Evolutionary conservation across 2,888 invertebrate genomes (phyloP), one percentile per base, ranked within the genome.

Genomic region (Mycogona germanica): DNA sequence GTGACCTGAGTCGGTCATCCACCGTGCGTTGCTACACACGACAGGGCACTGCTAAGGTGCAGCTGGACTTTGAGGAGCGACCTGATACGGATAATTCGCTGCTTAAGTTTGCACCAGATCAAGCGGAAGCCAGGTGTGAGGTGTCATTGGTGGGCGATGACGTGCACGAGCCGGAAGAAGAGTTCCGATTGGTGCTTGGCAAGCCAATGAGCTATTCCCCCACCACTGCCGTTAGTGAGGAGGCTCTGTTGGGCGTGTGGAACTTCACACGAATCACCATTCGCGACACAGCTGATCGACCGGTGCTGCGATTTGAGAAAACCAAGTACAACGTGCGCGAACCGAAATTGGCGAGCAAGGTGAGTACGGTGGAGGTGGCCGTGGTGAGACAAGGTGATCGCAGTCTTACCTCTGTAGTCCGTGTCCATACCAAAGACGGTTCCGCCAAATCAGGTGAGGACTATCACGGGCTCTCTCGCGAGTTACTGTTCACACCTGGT

Each of bases 21-120:
- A 58, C 64, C 25, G 68, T 70, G 9, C 60, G 68, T 21, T 70
- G 70, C 59, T 70, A 65, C 62, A 70, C 69, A 0, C 60, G 67
- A 21, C 68, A 69, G 55, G 64, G 59, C 21, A 62, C 67, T 2
- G 69, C 69, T 2, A 54, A 57, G 26, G 67, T 65, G 1, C 59
- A 55, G 3, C 55, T 58, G 38, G 70, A 69, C 58, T 69, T 64
- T 51, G 57, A 59, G 7, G 70, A 69, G 46, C 58, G 68, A 45
- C 67, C 67, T 1, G 60, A 68, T 59, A 67, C 67, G 9, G 62
- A 66, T 38, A 63, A 54, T 3, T 69, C 69, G 6, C 46, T 65
- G 26, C 58, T 70, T 7, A 55, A 60, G 40, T 70, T 70, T 50
- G 49, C 57, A 46, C 64, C 67, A 59, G 68, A 69, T 69, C 55